Conservation (phyloP, 2,888 invertebrate species). For the Oxyteleia sp. region DNA sequence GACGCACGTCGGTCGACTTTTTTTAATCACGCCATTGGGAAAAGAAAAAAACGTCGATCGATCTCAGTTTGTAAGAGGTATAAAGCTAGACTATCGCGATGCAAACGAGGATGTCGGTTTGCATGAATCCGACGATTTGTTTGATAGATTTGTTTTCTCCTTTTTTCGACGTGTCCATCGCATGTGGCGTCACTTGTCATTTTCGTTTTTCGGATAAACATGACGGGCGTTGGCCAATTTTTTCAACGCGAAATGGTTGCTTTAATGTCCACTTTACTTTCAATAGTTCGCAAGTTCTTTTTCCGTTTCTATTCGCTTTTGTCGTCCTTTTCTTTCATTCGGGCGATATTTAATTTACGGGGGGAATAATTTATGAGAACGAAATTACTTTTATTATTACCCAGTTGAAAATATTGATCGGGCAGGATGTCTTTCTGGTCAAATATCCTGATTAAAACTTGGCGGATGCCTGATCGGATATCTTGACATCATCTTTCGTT, state of each 20-base stretch:
- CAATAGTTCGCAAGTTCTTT: not conserved
- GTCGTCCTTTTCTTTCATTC: too few relatives aligned
- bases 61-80: conserved; percentile 52
- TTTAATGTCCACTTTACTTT: conserved; percentile 11
- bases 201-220: conserved; percentile 40
- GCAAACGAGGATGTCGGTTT: conserved; percentile 40
- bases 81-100: conserved; percentile 42
- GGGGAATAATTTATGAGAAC: too few relatives aligned
- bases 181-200: conserved; percentile 27
- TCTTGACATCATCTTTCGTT: too few relatives aligned
- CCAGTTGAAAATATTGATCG: too few relatives aligned
- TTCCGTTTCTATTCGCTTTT: too few relatives aligned
- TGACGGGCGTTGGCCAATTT: conserved; percentile 69
- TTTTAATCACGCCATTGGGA: conserved; percentile 52
- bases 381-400: too few relatives aligned
- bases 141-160: conserved; percentile 65
- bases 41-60: conserved; percentile 43
- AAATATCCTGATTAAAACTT: too few relatives aligned
- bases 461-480: too few relatives aligned
- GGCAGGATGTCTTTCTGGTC: too few relatives aligned
- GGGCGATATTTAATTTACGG: too few relatives aligned
- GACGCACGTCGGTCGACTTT: conserved; percentile 10
- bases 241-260: conserved; percentile 13
- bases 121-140: conserved; percentile 47
- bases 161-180: conserved; percentile 44